Evolutionary conservation across 2,797 vertebrate species (phyloP), one percentile per base, ranked within the genome.

Genomic region (Clarias laeviceps): DNA sequence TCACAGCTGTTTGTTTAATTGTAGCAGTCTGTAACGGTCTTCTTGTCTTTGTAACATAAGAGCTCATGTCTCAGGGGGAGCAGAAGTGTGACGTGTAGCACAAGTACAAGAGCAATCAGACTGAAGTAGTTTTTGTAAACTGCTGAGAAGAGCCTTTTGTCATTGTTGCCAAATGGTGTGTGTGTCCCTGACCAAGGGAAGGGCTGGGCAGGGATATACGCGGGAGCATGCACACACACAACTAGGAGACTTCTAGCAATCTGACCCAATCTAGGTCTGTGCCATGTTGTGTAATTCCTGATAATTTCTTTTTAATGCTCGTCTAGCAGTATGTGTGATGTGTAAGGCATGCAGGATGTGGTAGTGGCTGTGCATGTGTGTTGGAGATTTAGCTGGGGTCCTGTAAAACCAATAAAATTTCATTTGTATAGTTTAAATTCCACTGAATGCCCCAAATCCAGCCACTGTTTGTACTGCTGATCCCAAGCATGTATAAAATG

Each of bases 241-340:
- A 85, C 91, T 90, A 62, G 80, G 90, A 91, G 93, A 94, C 92
- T 93, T 93, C 91, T 91, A 90, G n/a, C 88, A 27, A 8, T 74
- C 72, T 24, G 24, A 32, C n/a, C 72, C 0, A 50, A 37, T 1
- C 40, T 24, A 32, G 57, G 50, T 74, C 9, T 29, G 72, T 57
- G n/a, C 20, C 18, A 14, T 77, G 50, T 83, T 87, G 61, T 59
- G n/a, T 82, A 40, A 66, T n/a, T 82, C 59, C 37, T 54, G 57
- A 64, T 62, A 87, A 82, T 68, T 57, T 85, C 76, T 72, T 79
- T 8, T 54, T 78, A 83, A 15, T 40, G 22, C 20, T 79, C 8
- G 14, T 5, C 57, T 57, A 17, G 37, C 34, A 50, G 20, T 1
- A 7, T 32, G 32, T 61, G 66, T 37, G 14, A 66, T 40, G 1